These are phyloP conservation scores for Dendroctonus valens DNA, from an alignment of 1,140 invertebrate genomes.

Conservation along the genomic window DNA sequence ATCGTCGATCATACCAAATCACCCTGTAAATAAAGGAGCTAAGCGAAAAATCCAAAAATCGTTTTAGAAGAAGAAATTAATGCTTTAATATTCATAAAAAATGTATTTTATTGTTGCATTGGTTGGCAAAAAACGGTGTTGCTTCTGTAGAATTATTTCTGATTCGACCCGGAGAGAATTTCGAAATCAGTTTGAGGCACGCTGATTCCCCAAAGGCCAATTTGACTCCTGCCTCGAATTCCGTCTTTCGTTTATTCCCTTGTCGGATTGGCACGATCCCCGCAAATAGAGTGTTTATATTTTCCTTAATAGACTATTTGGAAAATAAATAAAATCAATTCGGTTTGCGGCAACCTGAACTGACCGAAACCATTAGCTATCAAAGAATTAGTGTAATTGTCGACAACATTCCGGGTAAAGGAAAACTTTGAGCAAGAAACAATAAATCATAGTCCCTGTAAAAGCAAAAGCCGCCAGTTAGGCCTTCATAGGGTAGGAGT, in stretches of 20 bases:
- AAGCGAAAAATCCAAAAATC: background rate
- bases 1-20: too few relatives aligned
- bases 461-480: constrained; percentile 41
- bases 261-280: constrained; percentile 9
- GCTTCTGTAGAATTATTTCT: background rate
- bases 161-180: background rate
- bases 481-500: constrained; percentile 35
- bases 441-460: constrained; percentile 38
- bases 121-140: background rate
- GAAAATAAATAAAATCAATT: constrained; percentile 18
- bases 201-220: constrained; percentile 13
- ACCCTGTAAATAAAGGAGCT: background rate
- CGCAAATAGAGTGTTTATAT: constrained; percentile 21
- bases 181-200: background rate
- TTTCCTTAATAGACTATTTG: constrained; percentile 13
- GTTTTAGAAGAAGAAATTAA: too few relatives aligned
- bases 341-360: too few relatives aligned
- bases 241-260: constrained; percentile 15
- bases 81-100: too few relatives aligned
- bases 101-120: too few relatives aligned
- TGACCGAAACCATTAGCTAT: too few relatives aligned
- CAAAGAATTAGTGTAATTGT: too few relatives aligned
- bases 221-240: constrained; percentile 9
- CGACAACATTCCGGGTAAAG: too few relatives aligned
- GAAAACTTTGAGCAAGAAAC: background rate